Evolutionary conservation across 1,140 invertebrate genomes (phyloP).

Genomic region (Kradibia gibbosae): DNA sequence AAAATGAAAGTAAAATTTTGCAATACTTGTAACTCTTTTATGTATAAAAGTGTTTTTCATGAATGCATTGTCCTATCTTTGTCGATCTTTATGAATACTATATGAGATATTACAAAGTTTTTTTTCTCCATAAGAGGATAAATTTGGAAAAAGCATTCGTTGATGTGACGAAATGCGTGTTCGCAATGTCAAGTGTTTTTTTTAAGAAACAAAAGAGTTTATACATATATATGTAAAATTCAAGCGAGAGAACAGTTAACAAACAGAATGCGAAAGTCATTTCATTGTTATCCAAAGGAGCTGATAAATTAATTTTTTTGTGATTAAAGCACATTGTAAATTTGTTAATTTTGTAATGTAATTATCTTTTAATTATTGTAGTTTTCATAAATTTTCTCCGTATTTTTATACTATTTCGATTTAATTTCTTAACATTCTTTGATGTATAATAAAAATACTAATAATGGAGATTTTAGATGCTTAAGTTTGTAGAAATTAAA

Average conservation of each 20-base stretch:
- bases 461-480: conserved; percentile 7
- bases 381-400: background rate
- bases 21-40: conserved; percentile 42
- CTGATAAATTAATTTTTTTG: background rate
- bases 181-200: conserved; percentile 45
- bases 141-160: conserved; percentile 19
- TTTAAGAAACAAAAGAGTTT: conserved; percentile 38
- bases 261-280: conserved; percentile 35
- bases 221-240: conserved; percentile 34
- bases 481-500: background rate
- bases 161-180: conserved; percentile 38
- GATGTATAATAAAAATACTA: background rate
- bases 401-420: background rate
- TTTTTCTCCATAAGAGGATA: conserved; percentile 3
- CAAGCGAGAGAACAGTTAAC: conserved; percentile 42
- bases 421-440: background rate
- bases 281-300: conserved; percentile 33
- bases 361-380: conserved; percentile 1
- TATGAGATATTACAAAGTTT: background rate
- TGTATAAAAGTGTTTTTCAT: conserved; percentile 4
- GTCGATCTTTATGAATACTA: background rate
- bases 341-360: conserved; percentile 10
- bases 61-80: background rate
- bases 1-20: conserved; percentile 30
- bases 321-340: background rate